Conservation (phyloP, 2,888 invertebrate genomes). For the Archips xylosteana region DNA sequence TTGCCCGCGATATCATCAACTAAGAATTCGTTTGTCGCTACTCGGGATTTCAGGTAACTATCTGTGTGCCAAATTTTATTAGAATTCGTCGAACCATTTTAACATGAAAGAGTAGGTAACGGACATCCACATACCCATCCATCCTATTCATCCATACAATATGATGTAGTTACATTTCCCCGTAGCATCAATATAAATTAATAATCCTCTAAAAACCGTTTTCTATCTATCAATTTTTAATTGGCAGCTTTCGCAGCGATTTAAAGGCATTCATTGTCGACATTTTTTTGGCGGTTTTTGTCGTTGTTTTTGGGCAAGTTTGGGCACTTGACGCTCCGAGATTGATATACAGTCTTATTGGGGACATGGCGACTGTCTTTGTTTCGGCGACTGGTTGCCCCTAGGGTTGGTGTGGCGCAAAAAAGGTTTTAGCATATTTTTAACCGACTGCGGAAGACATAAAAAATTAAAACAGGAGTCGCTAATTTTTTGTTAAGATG, state of each 20-base stretch:
- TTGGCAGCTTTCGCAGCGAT: conserved; percentile 84
- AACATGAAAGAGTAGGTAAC: too few relatives aligned
- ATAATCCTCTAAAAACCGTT: conserved; percentile 50
- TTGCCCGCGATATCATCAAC: too few relatives aligned
- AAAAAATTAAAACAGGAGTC: too few relatives aligned
- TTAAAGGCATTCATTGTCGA: conserved; percentile 80
- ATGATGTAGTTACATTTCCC: too few relatives aligned
- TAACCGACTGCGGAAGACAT: neutral
- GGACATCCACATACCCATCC: too few relatives aligned
- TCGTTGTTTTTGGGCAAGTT: conserved; percentile 76
- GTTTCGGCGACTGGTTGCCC: conserved; percentile 78
- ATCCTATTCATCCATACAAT: too few relatives aligned
- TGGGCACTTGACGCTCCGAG: conserved; percentile 80
- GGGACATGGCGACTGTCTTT: conserved; percentile 82
- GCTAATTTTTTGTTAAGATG: too few relatives aligned
- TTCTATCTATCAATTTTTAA: conserved; percentile 84
- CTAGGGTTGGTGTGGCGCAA: conserved; percentile 37
- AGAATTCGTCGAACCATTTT: too few relatives aligned
- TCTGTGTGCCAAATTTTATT: too few relatives aligned
- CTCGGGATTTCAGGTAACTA: too few relatives aligned
- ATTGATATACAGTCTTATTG: conserved; percentile 83
- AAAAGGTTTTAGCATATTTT: conserved; percentile 17
- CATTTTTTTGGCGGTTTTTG: conserved; percentile 76
- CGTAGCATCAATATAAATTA: conserved; percentile 20
- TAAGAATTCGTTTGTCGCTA: too few relatives aligned